Percentiles rank a stretch among this genome's conserved stretches.
Evolutionary conservation across 1,140 invertebrate genomes (phyloP).

Genomic region (Brachionus koreanus): DNA sequence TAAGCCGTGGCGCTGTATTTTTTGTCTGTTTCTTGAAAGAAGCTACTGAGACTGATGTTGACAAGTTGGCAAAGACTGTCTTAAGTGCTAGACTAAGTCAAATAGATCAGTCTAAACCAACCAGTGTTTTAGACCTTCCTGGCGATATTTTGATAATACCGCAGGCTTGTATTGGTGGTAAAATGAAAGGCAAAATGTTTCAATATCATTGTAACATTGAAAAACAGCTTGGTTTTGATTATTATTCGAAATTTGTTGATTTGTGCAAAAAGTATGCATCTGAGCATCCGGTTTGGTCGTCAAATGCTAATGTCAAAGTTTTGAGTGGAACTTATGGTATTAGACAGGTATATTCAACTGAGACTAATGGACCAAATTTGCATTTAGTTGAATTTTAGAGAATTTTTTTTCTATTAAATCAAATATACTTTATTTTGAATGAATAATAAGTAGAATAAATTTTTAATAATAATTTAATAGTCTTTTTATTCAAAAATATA

Average conservation of each 20-base stretch:
- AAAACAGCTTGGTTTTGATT: conserved; percentile 54
- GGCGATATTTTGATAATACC: conserved; percentile 60
- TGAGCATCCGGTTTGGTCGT: conserved; percentile 43
- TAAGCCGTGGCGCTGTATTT: conserved; percentile 51
- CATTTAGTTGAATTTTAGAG: conserved; percentile 56
- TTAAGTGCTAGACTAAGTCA: conserved; percentile 54
- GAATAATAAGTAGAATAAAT: no score
- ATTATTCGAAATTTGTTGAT: conserved; percentile 56
- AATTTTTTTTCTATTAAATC: not conserved
- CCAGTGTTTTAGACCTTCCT: conserved; percentile 54
- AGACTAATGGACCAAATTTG: conserved; percentile 60
- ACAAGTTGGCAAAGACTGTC: conserved; percentile 55
- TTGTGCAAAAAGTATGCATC: conserved; percentile 46
- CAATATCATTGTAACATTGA: conserved; percentile 60
- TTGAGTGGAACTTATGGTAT: conserved; percentile 58
- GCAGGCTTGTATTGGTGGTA: conserved; percentile 60
- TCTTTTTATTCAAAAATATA: no score
- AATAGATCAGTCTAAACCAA: conserved; percentile 48
- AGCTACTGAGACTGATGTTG: conserved; percentile 49
- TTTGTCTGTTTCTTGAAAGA: conserved; percentile 58
- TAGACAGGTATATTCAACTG: conserved; percentile 57
- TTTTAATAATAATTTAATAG: no score
- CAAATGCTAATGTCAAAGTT: conserved; percentile 49
- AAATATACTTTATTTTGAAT: not conserved
- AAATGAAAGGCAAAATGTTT: conserved; percentile 57